phyloP scores from a whole-genome alignment of 2,797 vertebrate species.

The Varecia variegata region DNA sequence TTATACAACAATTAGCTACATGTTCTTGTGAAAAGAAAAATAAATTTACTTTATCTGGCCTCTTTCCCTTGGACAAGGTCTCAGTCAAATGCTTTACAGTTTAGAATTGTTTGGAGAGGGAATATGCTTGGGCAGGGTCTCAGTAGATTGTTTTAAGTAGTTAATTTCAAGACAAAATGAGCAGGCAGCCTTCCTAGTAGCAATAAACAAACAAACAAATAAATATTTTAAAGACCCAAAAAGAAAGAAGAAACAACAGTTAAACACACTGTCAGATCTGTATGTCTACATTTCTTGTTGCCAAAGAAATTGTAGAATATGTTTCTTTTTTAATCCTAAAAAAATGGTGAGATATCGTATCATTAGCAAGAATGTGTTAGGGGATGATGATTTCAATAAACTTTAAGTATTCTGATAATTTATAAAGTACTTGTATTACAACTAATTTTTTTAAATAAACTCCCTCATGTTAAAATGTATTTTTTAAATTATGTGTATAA shows the following conservation, averaged over 20 bases:
- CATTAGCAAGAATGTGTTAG: background rate
- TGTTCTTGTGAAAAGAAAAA: background rate
- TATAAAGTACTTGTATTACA: background rate
- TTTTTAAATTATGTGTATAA: background rate
- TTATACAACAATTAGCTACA: background rate
- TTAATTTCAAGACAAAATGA: background rate
- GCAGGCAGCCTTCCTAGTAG: background rate
- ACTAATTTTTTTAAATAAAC: background rate
- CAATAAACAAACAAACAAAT: background rate
- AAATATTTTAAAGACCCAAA: background rate
- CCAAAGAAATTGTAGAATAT: slow-evolving; percentile 18
- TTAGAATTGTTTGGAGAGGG: background rate
- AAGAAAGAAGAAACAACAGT: background rate
- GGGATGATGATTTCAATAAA: background rate
- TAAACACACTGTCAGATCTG: background rate
- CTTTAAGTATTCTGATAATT: background rate
- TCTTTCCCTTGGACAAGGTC: background rate
- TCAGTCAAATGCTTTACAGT: background rate
- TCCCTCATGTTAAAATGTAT: background rate
- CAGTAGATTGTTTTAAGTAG: background rate
- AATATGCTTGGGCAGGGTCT: background rate
- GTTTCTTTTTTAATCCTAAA: background rate
- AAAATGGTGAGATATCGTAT: background rate
- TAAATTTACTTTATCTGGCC: background rate
- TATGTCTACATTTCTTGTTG: slow-evolving; percentile 22